These are phyloP conservation scores for Strix aluco DNA, from an alignment of 2,113 vertebrate genomes.

Conservation along the genomic window DNA sequence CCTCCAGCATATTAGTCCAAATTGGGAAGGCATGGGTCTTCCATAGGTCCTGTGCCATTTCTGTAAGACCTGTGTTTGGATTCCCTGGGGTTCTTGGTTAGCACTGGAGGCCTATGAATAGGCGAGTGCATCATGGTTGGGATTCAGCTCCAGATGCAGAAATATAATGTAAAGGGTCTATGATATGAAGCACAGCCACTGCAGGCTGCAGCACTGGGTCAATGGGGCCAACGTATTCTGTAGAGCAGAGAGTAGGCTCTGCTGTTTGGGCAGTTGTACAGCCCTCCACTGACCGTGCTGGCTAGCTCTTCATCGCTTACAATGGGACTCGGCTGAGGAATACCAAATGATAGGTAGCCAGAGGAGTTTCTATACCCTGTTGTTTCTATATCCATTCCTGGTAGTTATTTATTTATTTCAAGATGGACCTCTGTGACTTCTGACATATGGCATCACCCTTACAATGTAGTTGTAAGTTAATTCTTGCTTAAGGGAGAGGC, in stretches of 20 bases:
- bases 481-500: neutral
- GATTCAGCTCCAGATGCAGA: neutral
- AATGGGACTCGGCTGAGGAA: neutral
- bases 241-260: rapidly evolving
- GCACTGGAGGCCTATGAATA: neutral
- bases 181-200: neutral
- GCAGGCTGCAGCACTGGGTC: neutral
- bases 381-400: neutral
- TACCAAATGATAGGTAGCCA: neutral
- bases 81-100: neutral
- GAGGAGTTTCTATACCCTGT: neutral
- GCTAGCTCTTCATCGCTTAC: neutral
- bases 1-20: neutral
- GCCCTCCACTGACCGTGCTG: neutral
- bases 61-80: neutral
- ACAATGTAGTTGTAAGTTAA: neutral
- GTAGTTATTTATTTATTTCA: neutral
- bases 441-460: neutral
- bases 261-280: neutral
- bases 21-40: neutral
- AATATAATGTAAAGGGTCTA: neutral
- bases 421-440: neutral
- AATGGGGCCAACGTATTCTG: too few relatives aligned
- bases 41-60: neutral
- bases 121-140: neutral